phyloP scores from a whole-genome alignment of 1,140 invertebrate genomes.

The Trachymyrmex septentrionalis region DNA sequence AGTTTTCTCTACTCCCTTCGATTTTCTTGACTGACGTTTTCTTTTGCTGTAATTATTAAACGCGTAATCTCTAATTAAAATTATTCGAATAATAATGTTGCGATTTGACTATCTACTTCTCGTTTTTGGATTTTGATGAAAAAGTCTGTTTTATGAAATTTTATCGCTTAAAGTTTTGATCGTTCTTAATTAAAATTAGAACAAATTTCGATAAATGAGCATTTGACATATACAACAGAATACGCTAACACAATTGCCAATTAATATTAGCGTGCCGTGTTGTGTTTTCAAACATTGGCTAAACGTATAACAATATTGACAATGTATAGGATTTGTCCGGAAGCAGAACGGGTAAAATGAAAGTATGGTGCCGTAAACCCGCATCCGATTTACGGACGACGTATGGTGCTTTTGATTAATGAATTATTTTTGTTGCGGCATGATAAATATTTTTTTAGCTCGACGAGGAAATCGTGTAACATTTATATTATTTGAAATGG shows the following conservation, averaged over 20 bases:
- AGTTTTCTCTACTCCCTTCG: background rate
- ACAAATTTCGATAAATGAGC: background rate
- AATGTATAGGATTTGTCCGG: conserved; percentile 42
- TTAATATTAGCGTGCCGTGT: conserved; percentile 41
- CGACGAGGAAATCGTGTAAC: background rate
- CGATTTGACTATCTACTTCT: background rate
- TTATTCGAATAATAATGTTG: background rate
- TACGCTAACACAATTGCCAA: conserved; percentile 23
- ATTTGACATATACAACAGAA: conserved; percentile 9
- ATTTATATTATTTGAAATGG: background rate
- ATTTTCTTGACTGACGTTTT: background rate
- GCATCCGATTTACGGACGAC: conserved; percentile 15
- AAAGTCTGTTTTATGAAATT: background rate
- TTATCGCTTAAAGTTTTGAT: background rate
- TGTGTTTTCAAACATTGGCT: conserved; percentile 40
- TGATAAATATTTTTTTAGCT: conserved; percentile 27
- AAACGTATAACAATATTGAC: conserved; percentile 51
- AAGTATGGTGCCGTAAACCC: conserved; percentile 30
- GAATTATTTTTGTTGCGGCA: conserved; percentile 36
- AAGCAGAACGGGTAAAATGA: conserved; percentile 22
- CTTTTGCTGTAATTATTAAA: background rate
- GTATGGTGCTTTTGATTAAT: conserved; percentile 14
- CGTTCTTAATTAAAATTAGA: conserved; percentile 1
- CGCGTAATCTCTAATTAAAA: background rate
- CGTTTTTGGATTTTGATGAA: background rate